Evolutionary conservation across 2,888 invertebrate genomes (phyloP).

Genomic region (Coenonympha arcania): DNA sequence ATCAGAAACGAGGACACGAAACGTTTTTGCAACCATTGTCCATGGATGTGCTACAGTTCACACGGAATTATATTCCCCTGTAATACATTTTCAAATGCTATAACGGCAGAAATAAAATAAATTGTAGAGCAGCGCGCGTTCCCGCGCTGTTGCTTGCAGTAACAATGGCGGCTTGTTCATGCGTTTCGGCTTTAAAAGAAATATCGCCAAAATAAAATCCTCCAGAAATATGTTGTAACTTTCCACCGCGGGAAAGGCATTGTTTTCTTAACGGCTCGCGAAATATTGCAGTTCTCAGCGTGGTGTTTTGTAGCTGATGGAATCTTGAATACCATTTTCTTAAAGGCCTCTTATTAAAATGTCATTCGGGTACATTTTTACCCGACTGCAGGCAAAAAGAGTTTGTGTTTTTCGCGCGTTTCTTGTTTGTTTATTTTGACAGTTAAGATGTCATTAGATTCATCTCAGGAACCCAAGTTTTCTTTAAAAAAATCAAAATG

Average conservation of each 20-base stretch:
- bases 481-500: too few relatives aligned
- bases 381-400: too few relatives aligned
- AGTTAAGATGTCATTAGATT: too few relatives aligned
- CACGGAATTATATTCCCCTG: not conserved
- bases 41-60: not conserved
- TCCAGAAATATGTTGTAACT: constrained; percentile 11
- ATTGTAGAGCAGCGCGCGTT: constrained; percentile 9
- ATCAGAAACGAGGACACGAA: too few relatives aligned
- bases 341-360: not conserved
- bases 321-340: not conserved
- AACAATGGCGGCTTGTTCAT: constrained; percentile 26
- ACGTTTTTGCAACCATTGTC: not conserved
- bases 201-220: constrained; percentile 23
- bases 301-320: not conserved
- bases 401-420: too few relatives aligned
- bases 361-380: too few relatives aligned
- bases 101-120: constrained; percentile 14
- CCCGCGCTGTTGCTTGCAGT: constrained; percentile 21
- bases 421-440: too few relatives aligned
- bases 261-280: constrained; percentile 6
- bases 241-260: not conserved
- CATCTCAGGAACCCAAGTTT: too few relatives aligned
- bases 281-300: not conserved
- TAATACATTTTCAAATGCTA: constrained; percentile 14
- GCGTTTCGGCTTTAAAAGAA: constrained; percentile 23